Percentiles rank a stretch among this genome's conserved stretches.
phyloP scores from a whole-genome alignment of 2,113 vertebrate species.

The Bos javanicus region DNA sequence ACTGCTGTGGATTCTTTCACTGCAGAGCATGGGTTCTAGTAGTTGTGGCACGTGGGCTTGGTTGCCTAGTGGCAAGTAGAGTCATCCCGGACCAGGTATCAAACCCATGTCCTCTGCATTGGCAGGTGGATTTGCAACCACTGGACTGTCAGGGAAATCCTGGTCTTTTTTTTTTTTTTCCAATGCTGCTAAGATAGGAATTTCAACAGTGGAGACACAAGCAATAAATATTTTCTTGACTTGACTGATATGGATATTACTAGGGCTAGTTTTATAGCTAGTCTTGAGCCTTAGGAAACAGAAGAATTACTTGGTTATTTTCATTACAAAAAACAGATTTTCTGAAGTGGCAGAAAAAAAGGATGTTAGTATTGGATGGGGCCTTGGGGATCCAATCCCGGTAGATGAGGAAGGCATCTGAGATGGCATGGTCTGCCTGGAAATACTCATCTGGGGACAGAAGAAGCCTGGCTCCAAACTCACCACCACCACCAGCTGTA shows the following conservation, averaged over 20 bases:
- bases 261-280: not conserved
- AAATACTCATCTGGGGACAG: not conserved
- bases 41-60: not conserved
- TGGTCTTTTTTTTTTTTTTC: not conserved
- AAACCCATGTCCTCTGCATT: not conserved
- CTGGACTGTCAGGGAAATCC: not conserved
- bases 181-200: not conserved
- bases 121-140: not conserved
- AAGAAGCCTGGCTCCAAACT: not conserved
- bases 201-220: not conserved
- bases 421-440: not conserved
- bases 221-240: not conserved
- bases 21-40: not conserved
- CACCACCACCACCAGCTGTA: too few species aligned
- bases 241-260: not conserved
- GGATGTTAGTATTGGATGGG: not conserved
- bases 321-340: not conserved
- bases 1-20: not conserved
- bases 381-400: not conserved
- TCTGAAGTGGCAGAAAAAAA: constrained; percentile 7
- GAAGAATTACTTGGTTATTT: not conserved
- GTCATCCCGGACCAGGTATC: not conserved
- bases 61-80: not conserved
- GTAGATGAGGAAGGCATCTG: not conserved
- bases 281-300: not conserved